Evolutionary conservation across 2,888 invertebrate species (phyloP).

Genomic region (Leptinotarsa tumamoca): DNA sequence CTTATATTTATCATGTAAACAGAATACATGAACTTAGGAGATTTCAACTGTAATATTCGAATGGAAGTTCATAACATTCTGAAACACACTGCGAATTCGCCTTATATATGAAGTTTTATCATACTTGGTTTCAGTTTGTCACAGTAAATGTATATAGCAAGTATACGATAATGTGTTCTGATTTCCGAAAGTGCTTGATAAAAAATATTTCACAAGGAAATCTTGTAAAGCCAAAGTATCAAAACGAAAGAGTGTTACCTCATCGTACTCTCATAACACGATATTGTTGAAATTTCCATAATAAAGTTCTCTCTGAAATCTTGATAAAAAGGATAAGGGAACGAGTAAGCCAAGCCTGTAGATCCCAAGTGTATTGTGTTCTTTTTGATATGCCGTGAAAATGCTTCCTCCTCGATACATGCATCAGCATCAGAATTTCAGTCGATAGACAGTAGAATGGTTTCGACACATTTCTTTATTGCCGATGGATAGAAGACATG

Average conservation of each 20-base stretch:
- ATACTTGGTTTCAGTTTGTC: too few relatives aligned
- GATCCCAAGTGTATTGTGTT: constrained; percentile 27
- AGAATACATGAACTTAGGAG: too few relatives aligned
- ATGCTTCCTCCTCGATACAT: constrained; percentile 27
- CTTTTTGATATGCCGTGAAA: constrained; percentile 34
- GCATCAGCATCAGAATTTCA: constrained; percentile 32
- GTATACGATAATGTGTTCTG: too few relatives aligned
- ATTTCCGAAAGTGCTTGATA: too few relatives aligned
- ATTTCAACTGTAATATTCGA: too few relatives aligned
- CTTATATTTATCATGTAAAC: too few relatives aligned
- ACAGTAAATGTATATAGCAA: too few relatives aligned
- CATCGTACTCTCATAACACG: background rate
- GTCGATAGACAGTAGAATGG: constrained; percentile 25
- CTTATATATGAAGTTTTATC: too few relatives aligned
- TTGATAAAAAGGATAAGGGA: constrained; percentile 27
- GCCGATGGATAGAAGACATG: constrained; percentile 3
- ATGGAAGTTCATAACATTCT: too few relatives aligned
- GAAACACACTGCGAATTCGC: too few relatives aligned
- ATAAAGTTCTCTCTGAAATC: constrained; percentile 27
- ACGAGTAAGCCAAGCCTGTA: constrained; percentile 19
- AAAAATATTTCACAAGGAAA: background rate
- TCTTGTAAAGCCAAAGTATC: constrained; percentile 6
- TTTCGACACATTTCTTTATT: constrained; percentile 13
- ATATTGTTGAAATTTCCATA: constrained; percentile 30
- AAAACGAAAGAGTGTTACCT: constrained; percentile 14